Evolutionary conservation across 2,888 invertebrate genomes (phyloP), one percentile per base, ranked within the genome.

Genomic region (Folsomia candida): DNA sequence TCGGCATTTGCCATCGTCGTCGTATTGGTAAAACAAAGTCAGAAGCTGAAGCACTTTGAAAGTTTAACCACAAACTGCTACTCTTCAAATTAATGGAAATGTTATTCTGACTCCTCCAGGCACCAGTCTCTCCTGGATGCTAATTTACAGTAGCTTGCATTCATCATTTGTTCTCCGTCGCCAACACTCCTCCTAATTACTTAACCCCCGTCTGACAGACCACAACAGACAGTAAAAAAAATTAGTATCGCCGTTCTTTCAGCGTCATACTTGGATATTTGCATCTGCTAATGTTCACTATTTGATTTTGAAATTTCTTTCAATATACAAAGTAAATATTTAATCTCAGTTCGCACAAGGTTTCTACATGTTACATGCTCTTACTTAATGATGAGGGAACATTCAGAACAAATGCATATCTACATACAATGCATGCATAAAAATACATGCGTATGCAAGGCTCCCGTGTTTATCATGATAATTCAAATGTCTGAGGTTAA

Each of bases 141-240:
- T 54, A 54, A 54, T 54, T 54, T 54, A 6, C 54, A 54, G 54
- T 54, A 54, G 54, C 54, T n/a, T 54, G 18, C 54, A n/a, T 54
- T 14, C 6, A 9, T 37, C 37, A 14, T 37, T 37, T 37, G 37
- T 37, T 37, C 37, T 37, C 37, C 37, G 37, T 37, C 37, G 37
- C 37, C 37, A 4, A 37, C 37, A n/a, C n/a, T n/a, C n/a, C n/a
- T n/a, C n/a, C n/a, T n/a, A n/a, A n/a, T n/a, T n/a, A n/a, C 37
- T 37, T 37, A 37, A 37, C 4, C 37, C 37, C 14, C 37, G 4
- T 37, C 4, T 37, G 4, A 37, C 37, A 37, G 37, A 37, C 37
- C 37, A 37, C 37, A 4, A 37, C n/a, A n/a, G n/a, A n/a, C n/a
- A n/a, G n/a, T n/a, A n/a, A n/a, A n/a, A n/a, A n/a, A n/a, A n/a